Evolutionary conservation across 2,113 vertebrate species (phyloP), one percentile per base, ranked within the genome.

Genomic region (Xiphophorus maculatus): DNA sequence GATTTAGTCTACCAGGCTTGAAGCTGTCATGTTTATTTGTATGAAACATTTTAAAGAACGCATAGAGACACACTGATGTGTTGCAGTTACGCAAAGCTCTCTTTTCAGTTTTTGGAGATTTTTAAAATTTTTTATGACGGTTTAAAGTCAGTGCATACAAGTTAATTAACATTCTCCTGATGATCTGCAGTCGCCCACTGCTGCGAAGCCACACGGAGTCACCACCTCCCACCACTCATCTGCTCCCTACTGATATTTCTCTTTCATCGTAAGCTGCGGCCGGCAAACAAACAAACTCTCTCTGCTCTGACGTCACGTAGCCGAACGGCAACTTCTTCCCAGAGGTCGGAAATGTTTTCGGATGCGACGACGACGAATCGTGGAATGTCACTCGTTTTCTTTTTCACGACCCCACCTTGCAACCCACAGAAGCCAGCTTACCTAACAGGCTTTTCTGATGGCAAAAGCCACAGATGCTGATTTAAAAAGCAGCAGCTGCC

Each of bases 221-320:
- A 25, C 65, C 6, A 13, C 54, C 83, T 73, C 71, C 77, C 86
- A 72, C 42, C 27, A 19, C 4, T 66, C 65, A 65, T 71, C 67
- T 73, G 68, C 75, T 66, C 73, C 30, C 14, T 0, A 37, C 76
- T 58, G n/a, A 51, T 25, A 10, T 37, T 33, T 48, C 73, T 51
- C n/a, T 83, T 48, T 70, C 67, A 88, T 67, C 79, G 66, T 4
- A 11, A 67, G 68, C 61, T 44, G 0, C 35, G 11, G 13, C 71
- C 71, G 10, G 0, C 35, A 37, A 37, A 11, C 35, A 37, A 32
- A 32, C 32, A 32, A 60, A 69, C 68, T 28, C 69, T 48, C 73
- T 33, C 40, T 0, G 32, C 68, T 54, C 66, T 29, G 25, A n/a
- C 76, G 35, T 73, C 60, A 30, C 10, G 0, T 32, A n/a, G n/a